Evolutionary conservation across 2,888 invertebrate genomes (phyloP), one percentile per base, ranked within the genome.

Genomic region (Sipunculus nudus): DNA sequence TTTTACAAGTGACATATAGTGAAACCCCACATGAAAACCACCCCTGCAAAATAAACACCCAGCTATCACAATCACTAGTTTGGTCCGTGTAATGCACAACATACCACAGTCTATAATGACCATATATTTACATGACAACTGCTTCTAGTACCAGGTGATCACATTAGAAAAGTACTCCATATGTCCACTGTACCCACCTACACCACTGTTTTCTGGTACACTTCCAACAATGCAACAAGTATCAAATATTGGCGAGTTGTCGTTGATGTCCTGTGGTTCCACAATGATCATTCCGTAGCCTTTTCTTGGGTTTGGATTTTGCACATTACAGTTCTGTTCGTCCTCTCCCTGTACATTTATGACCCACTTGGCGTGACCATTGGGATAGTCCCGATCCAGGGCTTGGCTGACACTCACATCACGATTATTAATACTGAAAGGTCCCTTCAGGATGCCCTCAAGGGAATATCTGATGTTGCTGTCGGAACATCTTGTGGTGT

Each of bases 371-470:
- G 50, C 49, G 49, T 55, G 57, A 10, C 70, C 71, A 10, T 49
- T 48, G 10, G 69, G 70, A 19, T 58, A 59, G 49, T 71, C 71
- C 4, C 71, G 61, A 54, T 68, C 68, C 31, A 71, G 38, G 21
- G 29, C 28, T 38, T 32, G 28, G 23, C 48, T 31, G 52, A 71
- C 31, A 16, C 39, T 53, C 26, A 70, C 64, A 19, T 16, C 23
- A n/a, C 16, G n/a, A 16, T 16, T 13, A 10, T 10, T 38, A 10
- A 38, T 10, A 10, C 10, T 10, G 38, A 13, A 13, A 38, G 10
- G 38, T 38, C 10, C 16, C 16, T 16, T 13, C 38, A 38, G 38
- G 16, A 16, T 13, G 38, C 13, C 16, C 38, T 10, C 38, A 16
- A 13, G 16, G 38, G 38, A 10, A 38, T 38, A 38, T 38, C 13